Evolutionary conservation across 2,113 vertebrate genomes (phyloP).

Genomic region (Hucho hucho): DNA sequence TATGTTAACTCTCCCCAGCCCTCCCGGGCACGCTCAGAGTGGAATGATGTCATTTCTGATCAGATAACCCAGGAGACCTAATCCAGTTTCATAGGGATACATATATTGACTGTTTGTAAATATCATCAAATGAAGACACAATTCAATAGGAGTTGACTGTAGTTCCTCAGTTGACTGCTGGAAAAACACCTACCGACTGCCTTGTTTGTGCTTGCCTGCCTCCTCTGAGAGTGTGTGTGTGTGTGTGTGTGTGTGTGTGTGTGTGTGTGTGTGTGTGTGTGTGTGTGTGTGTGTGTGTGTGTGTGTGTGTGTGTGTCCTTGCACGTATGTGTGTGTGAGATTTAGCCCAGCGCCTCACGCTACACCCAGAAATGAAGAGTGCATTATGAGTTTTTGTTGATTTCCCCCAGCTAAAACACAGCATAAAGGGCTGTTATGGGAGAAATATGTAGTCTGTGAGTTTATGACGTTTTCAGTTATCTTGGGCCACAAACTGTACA

Average conservation of each 20-base stretch:
- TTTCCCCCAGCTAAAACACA: constrained; percentile 56
- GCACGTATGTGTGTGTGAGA: constrained; percentile 41
- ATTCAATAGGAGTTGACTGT: constrained; percentile 41
- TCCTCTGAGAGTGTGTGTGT: not conserved
- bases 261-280: no score
- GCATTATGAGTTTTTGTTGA: constrained; percentile 60
- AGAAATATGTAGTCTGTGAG: constrained; percentile 35
- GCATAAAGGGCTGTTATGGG: constrained; percentile 43
- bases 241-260: constrained; percentile 18
- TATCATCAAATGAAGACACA: constrained; percentile 50
- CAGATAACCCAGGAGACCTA: constrained; percentile 48
- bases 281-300: no score
- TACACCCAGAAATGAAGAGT: constrained; percentile 65
- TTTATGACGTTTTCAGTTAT: constrained; percentile 8
- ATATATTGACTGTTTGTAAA: constrained; percentile 51
- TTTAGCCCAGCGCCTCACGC: constrained; percentile 53
- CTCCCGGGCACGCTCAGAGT: not conserved
- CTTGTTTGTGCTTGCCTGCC: constrained; percentile 3
- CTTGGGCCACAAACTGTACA: not conserved
- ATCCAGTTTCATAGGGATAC: constrained; percentile 44
- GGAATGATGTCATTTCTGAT: constrained; percentile 38
- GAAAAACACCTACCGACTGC: constrained; percentile 38
- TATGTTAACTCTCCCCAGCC: not conserved
- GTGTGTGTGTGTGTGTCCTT: no score
- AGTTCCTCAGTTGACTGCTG: constrained; percentile 40